Conservation (phyloP, 2,888 invertebrate genomes). For the Holacanthella duospinosa region DNA sequence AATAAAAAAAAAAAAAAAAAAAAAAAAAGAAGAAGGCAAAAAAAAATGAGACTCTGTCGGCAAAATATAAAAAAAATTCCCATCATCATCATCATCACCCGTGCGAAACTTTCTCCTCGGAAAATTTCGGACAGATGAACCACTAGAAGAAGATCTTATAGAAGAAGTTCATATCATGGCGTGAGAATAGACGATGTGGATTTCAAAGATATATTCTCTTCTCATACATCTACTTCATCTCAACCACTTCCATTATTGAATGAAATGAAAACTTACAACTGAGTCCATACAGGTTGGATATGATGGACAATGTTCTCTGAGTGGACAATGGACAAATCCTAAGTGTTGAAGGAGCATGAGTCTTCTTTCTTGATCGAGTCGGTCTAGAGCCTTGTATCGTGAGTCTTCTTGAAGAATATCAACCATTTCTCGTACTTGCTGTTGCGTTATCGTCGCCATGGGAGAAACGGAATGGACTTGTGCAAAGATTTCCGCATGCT, state of each 20-base stretch:
- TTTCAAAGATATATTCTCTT: background rate
- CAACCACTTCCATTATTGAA: background rate
- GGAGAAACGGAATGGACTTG: constrained; percentile 84
- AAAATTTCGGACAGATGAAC: background rate
- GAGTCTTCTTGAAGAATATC: constrained; percentile 85
- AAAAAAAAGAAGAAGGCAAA: too few relatives aligned
- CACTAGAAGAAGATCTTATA: too few relatives aligned
- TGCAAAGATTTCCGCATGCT: constrained; percentile 79
- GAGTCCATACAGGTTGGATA: constrained; percentile 71
- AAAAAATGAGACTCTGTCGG: too few relatives aligned
- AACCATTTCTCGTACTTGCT: constrained; percentile 86
- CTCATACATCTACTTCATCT: background rate
- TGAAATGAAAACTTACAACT: constrained; percentile 40
- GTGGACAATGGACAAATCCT: constrained; percentile 90
- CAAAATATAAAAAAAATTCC: too few relatives aligned
- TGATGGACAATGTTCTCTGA: constrained; percentile 86
- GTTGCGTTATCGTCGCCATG: constrained; percentile 80
- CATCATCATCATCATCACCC: background rate
- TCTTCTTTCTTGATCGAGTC: constrained; percentile 87
- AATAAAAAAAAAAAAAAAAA: too few relatives aligned
- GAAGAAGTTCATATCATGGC: background rate
- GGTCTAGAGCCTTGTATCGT: constrained; percentile 84
- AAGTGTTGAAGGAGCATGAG: constrained; percentile 88
- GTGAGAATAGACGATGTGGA: too few relatives aligned
- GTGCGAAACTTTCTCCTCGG: background rate